phyloP scores from a whole-genome alignment of 2,113 vertebrate species.

The Eurystomus gularis region DNA sequence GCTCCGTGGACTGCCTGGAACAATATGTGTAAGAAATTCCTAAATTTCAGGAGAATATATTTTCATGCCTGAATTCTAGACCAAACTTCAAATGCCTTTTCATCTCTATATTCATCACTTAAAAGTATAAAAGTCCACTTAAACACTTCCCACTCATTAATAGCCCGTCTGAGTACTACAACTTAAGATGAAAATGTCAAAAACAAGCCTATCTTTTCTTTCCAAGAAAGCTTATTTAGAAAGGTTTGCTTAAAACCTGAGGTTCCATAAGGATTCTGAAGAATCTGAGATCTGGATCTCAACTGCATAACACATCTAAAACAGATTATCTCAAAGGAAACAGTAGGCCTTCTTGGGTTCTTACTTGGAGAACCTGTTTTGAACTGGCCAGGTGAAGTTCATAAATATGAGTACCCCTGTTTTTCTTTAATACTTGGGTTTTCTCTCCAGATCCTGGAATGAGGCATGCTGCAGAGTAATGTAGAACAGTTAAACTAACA shows the following conservation, averaged over 20 bases:
- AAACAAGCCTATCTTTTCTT: not conserved
- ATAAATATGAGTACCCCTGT: not conserved
- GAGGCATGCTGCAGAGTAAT: not conserved
- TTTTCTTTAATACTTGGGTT: not conserved
- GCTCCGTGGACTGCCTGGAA: not conserved
- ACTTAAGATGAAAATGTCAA: not conserved
- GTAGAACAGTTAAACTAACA: not conserved
- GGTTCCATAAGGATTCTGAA: not conserved
- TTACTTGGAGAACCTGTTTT: not conserved
- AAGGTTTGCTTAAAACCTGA: not conserved
- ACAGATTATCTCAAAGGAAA: not conserved
- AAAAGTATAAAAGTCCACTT: not conserved
- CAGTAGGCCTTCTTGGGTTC: not conserved
- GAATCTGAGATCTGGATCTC: not conserved
- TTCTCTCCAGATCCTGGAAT: not conserved
- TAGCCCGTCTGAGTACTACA: not conserved
- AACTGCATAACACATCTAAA: not conserved
- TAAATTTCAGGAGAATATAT: conserved; percentile 20
- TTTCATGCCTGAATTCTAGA: conserved; percentile 44
- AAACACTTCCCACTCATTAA: not conserved
- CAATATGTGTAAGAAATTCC: not conserved
- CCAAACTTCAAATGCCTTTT: conserved; percentile 1
- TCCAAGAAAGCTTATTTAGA: not conserved
- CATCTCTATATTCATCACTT: not conserved
- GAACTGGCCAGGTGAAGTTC: not conserved